Evolutionary conservation across 1,140 invertebrate genomes (phyloP).

Genomic region (Caenorhabditis latens): DNA sequence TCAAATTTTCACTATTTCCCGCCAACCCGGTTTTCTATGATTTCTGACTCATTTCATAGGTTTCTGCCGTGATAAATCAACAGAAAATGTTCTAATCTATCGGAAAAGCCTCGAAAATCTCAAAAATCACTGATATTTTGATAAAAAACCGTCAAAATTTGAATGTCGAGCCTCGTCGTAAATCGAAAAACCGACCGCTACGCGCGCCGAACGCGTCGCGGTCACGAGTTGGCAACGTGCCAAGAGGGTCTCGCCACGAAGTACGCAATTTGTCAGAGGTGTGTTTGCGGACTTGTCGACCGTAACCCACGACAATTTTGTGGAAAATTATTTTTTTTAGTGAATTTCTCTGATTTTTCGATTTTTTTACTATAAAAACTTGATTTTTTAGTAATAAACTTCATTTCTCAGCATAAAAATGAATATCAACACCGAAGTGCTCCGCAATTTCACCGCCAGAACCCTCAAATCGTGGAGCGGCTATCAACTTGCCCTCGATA

Average conservation of each 20-base stretch:
- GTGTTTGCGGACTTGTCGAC: slow-evolving; percentile 28
- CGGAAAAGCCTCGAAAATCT: neutral
- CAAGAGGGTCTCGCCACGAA: slow-evolving; percentile 10
- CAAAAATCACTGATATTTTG: neutral
- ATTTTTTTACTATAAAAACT: neutral
- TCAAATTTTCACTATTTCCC: neutral
- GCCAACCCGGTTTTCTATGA: neutral
- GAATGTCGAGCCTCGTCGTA: neutral
- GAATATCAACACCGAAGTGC: neutral
- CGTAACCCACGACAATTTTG: neutral
- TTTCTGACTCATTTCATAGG: neutral
- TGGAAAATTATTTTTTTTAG: neutral
- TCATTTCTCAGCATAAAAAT: slow-evolving; percentile 15
- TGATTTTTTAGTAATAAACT: too few relatives aligned
- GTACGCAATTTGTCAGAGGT: neutral
- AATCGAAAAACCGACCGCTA: neutral
- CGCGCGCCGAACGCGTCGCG: neutral
- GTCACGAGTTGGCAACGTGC: neutral
- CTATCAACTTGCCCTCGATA: slow-evolving; percentile 54
- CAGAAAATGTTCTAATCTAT: neutral
- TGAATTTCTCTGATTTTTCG: neutral
- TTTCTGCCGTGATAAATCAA: neutral
- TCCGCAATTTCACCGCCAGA: slow-evolving; percentile 29
- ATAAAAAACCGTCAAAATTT: neutral
- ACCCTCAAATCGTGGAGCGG: slow-evolving; percentile 40